Base-by-base conservation (phyloP, 2,113 vertebrate species). In the Psophia crepitans region DNA sequence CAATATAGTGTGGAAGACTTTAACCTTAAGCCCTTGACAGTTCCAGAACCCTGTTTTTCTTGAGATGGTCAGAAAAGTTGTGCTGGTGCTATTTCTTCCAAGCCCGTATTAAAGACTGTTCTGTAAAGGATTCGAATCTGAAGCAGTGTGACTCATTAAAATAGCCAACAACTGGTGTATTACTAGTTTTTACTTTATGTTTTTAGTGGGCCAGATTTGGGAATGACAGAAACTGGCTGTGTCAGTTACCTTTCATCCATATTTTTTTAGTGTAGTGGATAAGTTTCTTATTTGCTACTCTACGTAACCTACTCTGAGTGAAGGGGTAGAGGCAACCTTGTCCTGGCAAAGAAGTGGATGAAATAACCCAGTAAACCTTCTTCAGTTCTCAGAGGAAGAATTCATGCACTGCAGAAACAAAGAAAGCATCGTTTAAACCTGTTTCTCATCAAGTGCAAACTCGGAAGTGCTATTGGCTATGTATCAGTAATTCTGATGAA, bases 191-290 rank as follows among this genome's bases (percentile, higher is more conserved):
- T 56, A 66, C 77, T 86, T 64, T 69, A 11, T 43, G 69, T 35
- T 74, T 61, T 78, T 48, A 28, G 11, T 33, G 30, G 32, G 8
- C 3, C 20, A 82, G 53, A 82, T 57, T 71, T 37, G 82, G 23
- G 5, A 24, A 32, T n/a, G n/a, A 19, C 37, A 73, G 80, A 85
- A 73, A 76, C 10, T 12, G 5, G 2, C 32, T 49, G 2, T 63
- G 30, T 49, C 0, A 0, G 41, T 65, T 41, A 60, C 6, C 6
- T 81, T 85, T 48, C 33, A 49, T 32, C 30, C 11, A 2, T 56
- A 9, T 35, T 48, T 41, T 73, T 81, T 70, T 39, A 63, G 8
- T 41, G 8, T 35, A 64, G 20, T 41, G 4, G 37, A 7, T 43
- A 63, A 33, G 2, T 74, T 91, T 19, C 32, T 66, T 78, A 43